These are phyloP conservation scores for Zaprionus obscuricornis DNA, from an alignment of 2,888 invertebrate species.

Conservation along the genomic window DNA sequence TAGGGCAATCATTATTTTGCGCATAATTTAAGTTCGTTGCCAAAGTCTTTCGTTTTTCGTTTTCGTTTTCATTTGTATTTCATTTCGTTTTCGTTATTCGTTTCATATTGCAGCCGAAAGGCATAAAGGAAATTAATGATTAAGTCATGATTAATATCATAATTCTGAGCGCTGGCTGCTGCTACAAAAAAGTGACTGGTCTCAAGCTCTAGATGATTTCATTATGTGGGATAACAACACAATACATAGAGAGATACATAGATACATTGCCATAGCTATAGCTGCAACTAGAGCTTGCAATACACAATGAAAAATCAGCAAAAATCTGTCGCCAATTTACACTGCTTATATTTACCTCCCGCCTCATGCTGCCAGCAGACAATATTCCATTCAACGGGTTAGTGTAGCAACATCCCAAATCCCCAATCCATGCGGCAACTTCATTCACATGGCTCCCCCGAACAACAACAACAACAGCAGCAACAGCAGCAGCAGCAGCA, in stretches of 20 bases:
- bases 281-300: constrained; percentile 8
- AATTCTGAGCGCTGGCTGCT: constrained; percentile 46
- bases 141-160: constrained; percentile 63
- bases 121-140: constrained; percentile 62
- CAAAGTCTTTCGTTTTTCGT: constrained; percentile 61
- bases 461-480: constrained; percentile 14
- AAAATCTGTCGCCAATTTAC: constrained; percentile 71
- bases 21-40: constrained; percentile 46
- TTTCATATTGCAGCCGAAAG: no score
- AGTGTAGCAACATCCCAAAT: constrained; percentile 52
- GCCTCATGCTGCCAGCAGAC: constrained; percentile 41
- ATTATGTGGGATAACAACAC: constrained; percentile 42
- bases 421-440: constrained; percentile 63
- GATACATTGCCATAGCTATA: no score
- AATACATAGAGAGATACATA: background rate
- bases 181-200: constrained; percentile 52
- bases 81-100: no score
- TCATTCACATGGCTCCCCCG: constrained; percentile 58
- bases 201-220: constrained; percentile 46
- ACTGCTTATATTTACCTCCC: constrained; percentile 31
- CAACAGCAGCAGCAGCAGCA: constrained; percentile 19
- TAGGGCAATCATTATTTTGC: constrained; percentile 54
- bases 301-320: constrained; percentile 34
- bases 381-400: constrained; percentile 51
- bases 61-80: no score